Conservation (phyloP, 2,113 vertebrate species). For the Elanoides forficatus region DNA sequence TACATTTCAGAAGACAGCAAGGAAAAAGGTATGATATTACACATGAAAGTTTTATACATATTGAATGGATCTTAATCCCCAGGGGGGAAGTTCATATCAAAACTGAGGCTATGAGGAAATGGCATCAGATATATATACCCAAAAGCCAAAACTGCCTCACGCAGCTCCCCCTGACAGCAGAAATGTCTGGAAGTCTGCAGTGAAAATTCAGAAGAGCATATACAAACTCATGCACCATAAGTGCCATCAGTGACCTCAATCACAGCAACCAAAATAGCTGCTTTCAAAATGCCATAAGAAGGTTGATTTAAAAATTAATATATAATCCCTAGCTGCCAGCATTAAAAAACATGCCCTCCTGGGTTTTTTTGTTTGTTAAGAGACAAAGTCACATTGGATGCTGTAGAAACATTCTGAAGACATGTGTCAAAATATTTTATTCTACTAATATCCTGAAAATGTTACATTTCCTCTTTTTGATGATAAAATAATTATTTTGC, state of each 20-base stretch:
- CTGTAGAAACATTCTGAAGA: not conserved
- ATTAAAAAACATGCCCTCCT: not conserved
- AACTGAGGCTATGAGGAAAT: slow-evolving; percentile 19
- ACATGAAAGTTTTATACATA: slow-evolving; percentile 21
- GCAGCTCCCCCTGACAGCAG: not conserved
- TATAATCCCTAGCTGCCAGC: not conserved
- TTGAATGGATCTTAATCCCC: slow-evolving; percentile 41
- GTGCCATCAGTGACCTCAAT: not conserved
- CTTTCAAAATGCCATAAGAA: not conserved
- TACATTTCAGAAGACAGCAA: not conserved
- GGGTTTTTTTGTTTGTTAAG: not conserved
- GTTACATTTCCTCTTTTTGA: not conserved
- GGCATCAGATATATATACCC: not conserved
- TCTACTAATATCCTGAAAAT: not conserved
- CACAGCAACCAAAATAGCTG: not conserved
- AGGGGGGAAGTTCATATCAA: not conserved
- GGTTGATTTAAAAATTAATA: not conserved
- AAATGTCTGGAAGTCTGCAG: not conserved
- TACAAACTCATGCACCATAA: not conserved
- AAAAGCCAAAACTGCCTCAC: not conserved
- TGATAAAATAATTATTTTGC: not conserved
- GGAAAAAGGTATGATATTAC: not conserved
- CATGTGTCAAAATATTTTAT: not conserved
- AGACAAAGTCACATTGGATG: not conserved
- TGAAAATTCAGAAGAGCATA: slow-evolving; percentile 4